phyloP scores from a whole-genome alignment of 2,797 vertebrate species.

The Carcharodon carcharias region DNA sequence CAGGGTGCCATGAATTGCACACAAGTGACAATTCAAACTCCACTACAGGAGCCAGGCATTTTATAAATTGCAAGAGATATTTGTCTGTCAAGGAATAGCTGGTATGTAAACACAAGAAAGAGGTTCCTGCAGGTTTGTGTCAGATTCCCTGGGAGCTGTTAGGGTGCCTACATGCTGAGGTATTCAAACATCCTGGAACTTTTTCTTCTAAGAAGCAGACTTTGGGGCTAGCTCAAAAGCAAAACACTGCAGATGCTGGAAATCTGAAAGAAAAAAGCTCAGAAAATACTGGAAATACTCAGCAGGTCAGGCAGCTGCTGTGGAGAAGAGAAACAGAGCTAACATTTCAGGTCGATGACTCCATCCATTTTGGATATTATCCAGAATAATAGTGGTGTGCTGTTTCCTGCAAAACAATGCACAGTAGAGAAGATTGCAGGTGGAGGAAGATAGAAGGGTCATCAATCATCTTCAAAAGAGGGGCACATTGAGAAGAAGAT shows the following conservation, averaged over 20 bases:
- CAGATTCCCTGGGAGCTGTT: not conserved
- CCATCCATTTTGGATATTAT: not conserved
- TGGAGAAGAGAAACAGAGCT: too few relatives aligned
- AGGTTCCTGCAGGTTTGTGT: not conserved
- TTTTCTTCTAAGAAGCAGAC: not conserved
- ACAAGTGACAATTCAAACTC: not conserved
- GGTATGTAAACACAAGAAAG: not conserved
- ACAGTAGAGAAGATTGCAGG: not conserved
- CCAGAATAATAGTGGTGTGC: not conserved
- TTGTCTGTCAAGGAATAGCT: not conserved
- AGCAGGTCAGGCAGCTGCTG: too few relatives aligned
- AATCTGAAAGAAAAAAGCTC: too few relatives aligned
- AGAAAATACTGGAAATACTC: too few relatives aligned
- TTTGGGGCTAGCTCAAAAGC: not conserved
- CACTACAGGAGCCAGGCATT: not conserved
- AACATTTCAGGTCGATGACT: too few relatives aligned
- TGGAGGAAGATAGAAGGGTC: too few relatives aligned
- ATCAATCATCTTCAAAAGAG: too few relatives aligned
- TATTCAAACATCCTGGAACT: not conserved
- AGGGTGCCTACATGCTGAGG: not conserved
- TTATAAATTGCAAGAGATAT: not conserved
- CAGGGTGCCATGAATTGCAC: not conserved
- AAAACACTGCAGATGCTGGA: too few relatives aligned
- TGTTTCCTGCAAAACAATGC: not conserved
- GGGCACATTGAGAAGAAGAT: too few relatives aligned